These are phyloP conservation scores for Silurus aristotelis DNA, from an alignment of 2,797 vertebrate species.

Conservation along the genomic window DNA sequence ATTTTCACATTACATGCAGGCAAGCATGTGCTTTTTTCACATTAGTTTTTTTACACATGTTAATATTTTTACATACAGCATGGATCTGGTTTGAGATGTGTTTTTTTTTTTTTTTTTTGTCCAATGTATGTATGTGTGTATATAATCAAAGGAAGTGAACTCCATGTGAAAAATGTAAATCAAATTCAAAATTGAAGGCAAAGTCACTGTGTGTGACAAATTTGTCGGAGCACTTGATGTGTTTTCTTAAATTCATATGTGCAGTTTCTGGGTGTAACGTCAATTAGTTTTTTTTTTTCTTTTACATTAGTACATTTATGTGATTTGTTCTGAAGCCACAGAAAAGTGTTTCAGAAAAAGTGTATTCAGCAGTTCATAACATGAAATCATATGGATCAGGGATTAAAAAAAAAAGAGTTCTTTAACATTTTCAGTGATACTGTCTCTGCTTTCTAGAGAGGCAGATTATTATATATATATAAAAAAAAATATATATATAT, in stretches of 20 bases:
- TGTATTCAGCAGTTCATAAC: not conserved
- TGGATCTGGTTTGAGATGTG: not conserved
- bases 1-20: not conserved
- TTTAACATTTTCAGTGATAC: slow-evolving; percentile 3
- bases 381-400: not conserved
- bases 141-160: not conserved
- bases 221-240: not conserved
- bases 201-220: no score
- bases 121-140: not conserved
- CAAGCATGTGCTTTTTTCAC: not conserved
- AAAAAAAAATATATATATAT: no score
- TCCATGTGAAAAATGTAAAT: not conserved
- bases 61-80: not conserved
- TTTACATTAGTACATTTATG: not conserved
- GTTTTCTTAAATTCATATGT: not conserved
- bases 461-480: not conserved
- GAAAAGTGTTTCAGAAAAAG: not conserved
- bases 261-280: not conserved
- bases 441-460: not conserved
- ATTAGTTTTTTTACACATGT: not conserved
- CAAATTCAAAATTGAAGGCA: not conserved
- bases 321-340: not conserved
- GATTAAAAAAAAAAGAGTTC: no score
- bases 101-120: not conserved
- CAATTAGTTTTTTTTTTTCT: not conserved